Evolutionary conservation across 2,113 vertebrate species (phyloP), one percentile per base, ranked within the genome.

Genomic region (Hiodon tergisus): DNA sequence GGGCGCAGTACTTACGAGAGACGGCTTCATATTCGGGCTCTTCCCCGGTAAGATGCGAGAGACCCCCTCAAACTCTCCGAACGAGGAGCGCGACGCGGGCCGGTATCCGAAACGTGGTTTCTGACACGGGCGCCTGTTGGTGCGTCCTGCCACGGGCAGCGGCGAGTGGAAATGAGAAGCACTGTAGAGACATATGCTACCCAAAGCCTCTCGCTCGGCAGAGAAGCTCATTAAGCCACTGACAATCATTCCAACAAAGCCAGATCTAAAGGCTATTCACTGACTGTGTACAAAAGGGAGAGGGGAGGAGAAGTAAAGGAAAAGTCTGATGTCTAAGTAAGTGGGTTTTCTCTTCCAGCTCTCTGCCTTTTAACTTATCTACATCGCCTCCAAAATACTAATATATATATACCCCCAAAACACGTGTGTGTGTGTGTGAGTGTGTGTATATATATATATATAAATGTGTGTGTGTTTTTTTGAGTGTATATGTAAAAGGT

Each of bases 191-290:
- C 87, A 88, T 89, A 88, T 88, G 90, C 85, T 90, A 82, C 84
- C 86, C 90, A 71, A 89, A 90, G 87, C 88, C 83, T 86, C 78
- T 75, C 73, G 76, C 84, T 83, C 85, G 86, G 87, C 88, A 89
- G 88, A 90, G 82, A 72, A 85, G 83, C 89, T 92, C 90, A 91
- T 92, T 92, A 92, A 90, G 84, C 87, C 80, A 86, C 85, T 88
- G 87, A 91, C 91, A 92, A 90, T 91, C 90, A 89, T 72, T 82
- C 86, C 82, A 83, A 90, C 90, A 91, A 91, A 91, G 87, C 85
- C 81, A 72, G 52, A 87, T 86, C 85, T 84, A 83, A 89, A 82
- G 84, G 80, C 89, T 87, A 87, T 92, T 92, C 90, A 91, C 76
- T 53, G 74, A 52, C 31, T 58, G 80, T 80, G 84, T 77, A 87